Base-by-base conservation (phyloP, 1,140 invertebrate genomes). In the Ptiloglossa arizonensis region DNA sequence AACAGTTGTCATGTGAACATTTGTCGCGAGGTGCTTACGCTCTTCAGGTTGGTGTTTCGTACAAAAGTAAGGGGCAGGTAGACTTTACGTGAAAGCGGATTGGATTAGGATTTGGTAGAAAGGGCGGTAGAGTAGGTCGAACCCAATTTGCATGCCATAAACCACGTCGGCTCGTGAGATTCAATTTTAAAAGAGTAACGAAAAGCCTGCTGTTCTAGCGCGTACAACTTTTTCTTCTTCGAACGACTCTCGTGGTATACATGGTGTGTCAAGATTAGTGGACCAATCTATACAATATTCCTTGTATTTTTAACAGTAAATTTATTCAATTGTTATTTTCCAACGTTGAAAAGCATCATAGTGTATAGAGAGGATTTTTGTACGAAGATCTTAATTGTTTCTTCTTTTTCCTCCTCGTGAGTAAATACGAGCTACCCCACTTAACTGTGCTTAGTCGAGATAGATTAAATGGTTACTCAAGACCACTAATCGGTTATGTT, bases 131-230 rank as follows among this genome's bases (percentile, higher is more conserved):
- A 56, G 52, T 64, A 67, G 83, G 83, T 67, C 83, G 74, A 81
- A 86, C 83, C 83, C 82, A 86, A 86, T 86, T 86, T 86, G 83
- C 83, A 86, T 86, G 67, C 24, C 80, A 86, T 86, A 86, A 86
- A 86, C 82, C 83, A 82, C 83, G 79, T 69, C 74, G 74, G 41
- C 41, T 57, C 74, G 63, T 22, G 75, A 79, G 70, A 86, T 85
- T 82, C 73, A 74, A 85, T 85, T 84, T 85, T 70, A 56, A 27
- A 15, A 64, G 62, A 81, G 63, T 66, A 78, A 68, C 62, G 52
- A 32, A 66, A 66, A 44, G 19, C 50, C 35, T 64, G 59, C 11
- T 19, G 29, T 5, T 41, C 48, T 13, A 29, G 9, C 48, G 46
- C 24, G 35, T 38, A 50, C 13, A 64, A 41, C 8, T 57, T 56